Evolutionary conservation across 2,888 invertebrate species (phyloP).

Genomic region (Parnassius smintheus): DNA sequence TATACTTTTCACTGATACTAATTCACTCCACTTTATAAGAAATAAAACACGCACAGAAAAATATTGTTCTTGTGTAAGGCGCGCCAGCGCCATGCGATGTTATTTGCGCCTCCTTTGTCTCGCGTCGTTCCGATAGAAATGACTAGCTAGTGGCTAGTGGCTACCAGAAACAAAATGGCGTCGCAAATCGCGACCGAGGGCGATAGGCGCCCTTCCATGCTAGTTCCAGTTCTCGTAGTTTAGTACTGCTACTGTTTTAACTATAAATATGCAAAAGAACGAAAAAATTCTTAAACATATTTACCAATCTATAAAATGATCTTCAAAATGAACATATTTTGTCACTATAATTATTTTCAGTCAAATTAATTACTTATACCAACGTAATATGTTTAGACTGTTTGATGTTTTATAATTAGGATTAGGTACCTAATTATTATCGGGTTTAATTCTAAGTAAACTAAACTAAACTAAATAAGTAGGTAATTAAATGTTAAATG

Average conservation of each 20-base stretch:
- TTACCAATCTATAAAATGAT: too few relatives aligned
- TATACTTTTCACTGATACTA: not conserved
- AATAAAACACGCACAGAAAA: not conserved
- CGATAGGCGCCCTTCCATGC: constrained; percentile 18
- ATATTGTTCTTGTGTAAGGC: not conserved
- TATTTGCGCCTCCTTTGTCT: constrained; percentile 36
- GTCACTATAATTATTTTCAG: too few relatives aligned
- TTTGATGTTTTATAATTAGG: too few relatives aligned
- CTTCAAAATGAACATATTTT: too few relatives aligned
- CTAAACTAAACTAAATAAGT: not conserved
- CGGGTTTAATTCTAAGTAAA: too few relatives aligned
- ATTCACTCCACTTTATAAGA: constrained; percentile 14
- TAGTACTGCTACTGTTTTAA: too few relatives aligned
- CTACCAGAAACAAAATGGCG: constrained; percentile 50
- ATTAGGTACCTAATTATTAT: too few relatives aligned
- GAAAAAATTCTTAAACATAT: too few relatives aligned
- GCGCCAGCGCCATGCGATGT: constrained; percentile 35
- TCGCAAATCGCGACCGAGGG: constrained; percentile 20
- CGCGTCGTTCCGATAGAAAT: constrained; percentile 36
- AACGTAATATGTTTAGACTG: too few relatives aligned
- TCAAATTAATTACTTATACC: too few relatives aligned
- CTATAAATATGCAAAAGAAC: too few relatives aligned
- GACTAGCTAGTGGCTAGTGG: constrained; percentile 30
- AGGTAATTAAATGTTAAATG: constrained; percentile 4
- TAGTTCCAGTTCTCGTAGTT: not conserved